Conservation (phyloP, 2,797 vertebrate genomes). For the Geotrypetes seraphini region DNA sequence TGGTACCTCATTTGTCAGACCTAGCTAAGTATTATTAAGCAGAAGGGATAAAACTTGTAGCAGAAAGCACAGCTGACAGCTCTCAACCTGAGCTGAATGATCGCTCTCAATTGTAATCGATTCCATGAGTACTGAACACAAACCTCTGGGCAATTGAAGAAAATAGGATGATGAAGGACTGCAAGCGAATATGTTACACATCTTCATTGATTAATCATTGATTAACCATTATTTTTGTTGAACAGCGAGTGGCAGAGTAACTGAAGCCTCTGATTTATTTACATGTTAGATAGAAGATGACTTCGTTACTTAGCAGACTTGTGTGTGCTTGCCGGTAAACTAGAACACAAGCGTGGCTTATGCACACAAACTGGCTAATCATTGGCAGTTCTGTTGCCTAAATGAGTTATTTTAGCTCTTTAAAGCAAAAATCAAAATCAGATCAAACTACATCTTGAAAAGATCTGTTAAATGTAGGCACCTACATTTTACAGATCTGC, state of each 20-base stretch:
- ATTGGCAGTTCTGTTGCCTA: conserved; percentile 10
- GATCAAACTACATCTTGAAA: conserved; percentile 28
- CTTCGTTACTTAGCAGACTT: conserved; percentile 57
- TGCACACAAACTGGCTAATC: conserved; percentile 11
- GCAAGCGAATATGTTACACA: conserved; percentile 72
- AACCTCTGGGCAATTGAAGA: conserved; percentile 67
- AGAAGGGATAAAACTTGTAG: conserved; percentile 34
- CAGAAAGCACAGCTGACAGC: conserved; percentile 62
- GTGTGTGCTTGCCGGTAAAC: too few species aligned
- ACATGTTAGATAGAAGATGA: conserved; percentile 57
- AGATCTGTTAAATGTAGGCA: conserved; percentile 17
- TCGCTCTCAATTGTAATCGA: conserved; percentile 76
- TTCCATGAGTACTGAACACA: conserved; percentile 69
- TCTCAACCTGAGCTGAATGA: conserved; percentile 71
- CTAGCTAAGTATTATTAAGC: conserved; percentile 56
- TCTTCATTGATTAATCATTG: conserved; percentile 72
- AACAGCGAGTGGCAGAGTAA: conserved; percentile 70
- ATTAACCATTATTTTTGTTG: conserved; percentile 76
- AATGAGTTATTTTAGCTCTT: conserved; percentile 16
- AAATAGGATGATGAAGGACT: conserved; percentile 71
- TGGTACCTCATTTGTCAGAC: conserved; percentile 43
- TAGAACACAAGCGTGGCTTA: conserved; percentile 21
- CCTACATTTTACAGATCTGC: too few species aligned
- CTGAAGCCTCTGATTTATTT: conserved; percentile 72
- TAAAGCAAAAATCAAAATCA: conserved; percentile 10